Evolutionary conservation across 2,113 vertebrate species (phyloP), one percentile per base, ranked within the genome.

Genomic region (Benitochromis conjunctus): DNA sequence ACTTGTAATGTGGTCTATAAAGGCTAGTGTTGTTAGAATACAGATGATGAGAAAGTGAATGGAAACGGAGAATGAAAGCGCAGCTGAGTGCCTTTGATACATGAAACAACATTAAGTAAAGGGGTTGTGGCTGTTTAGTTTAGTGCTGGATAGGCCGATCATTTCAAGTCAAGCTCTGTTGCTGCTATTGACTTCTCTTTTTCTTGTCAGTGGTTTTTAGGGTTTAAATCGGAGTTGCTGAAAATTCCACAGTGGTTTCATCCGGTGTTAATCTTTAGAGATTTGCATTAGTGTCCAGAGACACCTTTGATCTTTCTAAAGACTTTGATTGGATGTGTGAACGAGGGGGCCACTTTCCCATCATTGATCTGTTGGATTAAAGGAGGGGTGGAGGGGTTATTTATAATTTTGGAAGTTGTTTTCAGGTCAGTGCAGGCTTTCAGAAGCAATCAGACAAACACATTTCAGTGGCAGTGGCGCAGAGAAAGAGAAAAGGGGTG

Each of bases 221-320:
- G 93, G 82, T 94, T 96, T 95, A 91, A 91, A 81, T 92, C 77
- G 3, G 82, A 88, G 93, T 91, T 86, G 82, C 88, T 92, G 91
- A 95, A 91, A 94, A 96, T 95, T 94, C 94, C 93, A 86, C 89
- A 83, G 91, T 69, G 91, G 93, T 95, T 95, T 94, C 91, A 95
- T 95, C 95, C 92, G 87, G 90, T 88, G 93, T 92, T 96, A 96
- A 96, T 96, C 95, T 95, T 83, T 11, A 80, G 93, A 95, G 95
- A 96, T 96, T 96, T 95, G 95, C 94, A 96, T 96, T 94, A 93
- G 94, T 96, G 95, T 96, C 95, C 89, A 91, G 85, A 92, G 86
- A 90, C 94, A 94, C 92, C 95, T 96, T 96, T 97, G 95, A 97
- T 96, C 95, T 95, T 87, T 90, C 88, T 88, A 91, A 91, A 95